Conservation (phyloP, 1,140 invertebrate genomes). For the Leptinotarsa texana region DNA sequence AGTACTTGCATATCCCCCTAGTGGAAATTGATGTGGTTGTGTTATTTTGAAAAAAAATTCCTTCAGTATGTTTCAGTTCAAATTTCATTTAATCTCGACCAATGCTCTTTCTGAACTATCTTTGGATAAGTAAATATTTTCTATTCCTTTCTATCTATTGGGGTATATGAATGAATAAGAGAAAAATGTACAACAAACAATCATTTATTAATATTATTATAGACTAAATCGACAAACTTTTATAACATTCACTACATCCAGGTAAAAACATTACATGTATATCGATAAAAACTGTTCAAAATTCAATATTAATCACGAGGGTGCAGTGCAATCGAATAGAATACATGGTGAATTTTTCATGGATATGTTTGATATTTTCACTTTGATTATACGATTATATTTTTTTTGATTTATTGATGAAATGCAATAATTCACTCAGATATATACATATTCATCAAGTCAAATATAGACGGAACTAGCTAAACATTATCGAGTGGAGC, state of each 20-base stretch:
- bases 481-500: too few relatives aligned
- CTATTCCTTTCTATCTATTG: too few relatives aligned
- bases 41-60: too few relatives aligned
- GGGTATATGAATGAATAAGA: neutral
- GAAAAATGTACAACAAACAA: slow-evolving; percentile 44
- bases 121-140: too few relatives aligned
- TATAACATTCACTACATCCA: slow-evolving; percentile 36
- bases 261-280: slow-evolving; percentile 42
- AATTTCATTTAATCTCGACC: too few relatives aligned
- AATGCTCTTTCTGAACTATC: too few relatives aligned
- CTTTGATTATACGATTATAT: slow-evolving; percentile 21
- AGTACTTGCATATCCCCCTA: too few relatives aligned
- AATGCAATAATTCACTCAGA: too few relatives aligned
- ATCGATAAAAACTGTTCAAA: slow-evolving; percentile 19
- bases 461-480: too few relatives aligned
- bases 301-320: slow-evolving; percentile 19
- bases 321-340: slow-evolving; percentile 16
- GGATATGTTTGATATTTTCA: slow-evolving; percentile 29
- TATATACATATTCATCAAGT: too few relatives aligned
- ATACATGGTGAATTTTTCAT: slow-evolving; percentile 6
- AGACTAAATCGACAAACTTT: slow-evolving; percentile 37
- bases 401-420: slow-evolving; percentile 8
- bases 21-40: too few relatives aligned
- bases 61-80: too few relatives aligned
- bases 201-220: slow-evolving; percentile 41